Evolutionary conservation across 2,113 vertebrate species (phyloP), one percentile per base, ranked within the genome.

Genomic region (Daubentonia madagascariensis): DNA sequence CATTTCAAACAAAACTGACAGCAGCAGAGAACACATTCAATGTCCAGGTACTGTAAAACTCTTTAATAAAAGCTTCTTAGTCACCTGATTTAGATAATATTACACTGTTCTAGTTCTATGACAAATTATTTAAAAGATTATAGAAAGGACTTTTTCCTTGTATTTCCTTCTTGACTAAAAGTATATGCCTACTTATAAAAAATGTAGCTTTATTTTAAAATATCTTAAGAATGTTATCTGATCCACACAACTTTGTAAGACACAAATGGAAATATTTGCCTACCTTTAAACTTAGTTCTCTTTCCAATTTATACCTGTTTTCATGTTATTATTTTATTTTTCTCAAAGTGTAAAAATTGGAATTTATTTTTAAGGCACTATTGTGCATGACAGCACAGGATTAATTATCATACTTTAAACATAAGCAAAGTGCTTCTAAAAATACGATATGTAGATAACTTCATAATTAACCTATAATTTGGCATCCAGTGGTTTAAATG

Each of bases 381-480:
- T n/a, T 67, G 40, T 68, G 32, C 67, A 76, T 16, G 50, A 93
- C 50, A 95, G 48, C 40, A 80, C 0, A 83, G 54, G 86, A 70
- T 76, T 65, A 87, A 94, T 96, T 18, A 72, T 54, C 22, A 88
- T 70, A 54, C 3, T 73, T 80, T 96, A 96, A 97, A 95, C 10
- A 75, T 67, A 70, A 52, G 16, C 16, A 68, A 86, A 72, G 63
- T 79, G 45, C 80, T 72, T 92, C 45, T 80, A 83, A 70, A 94
- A 92, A 40, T 79, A 88, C 40, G 4, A 78, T 94, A 85, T 72
- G 28, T 25, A 87, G 40, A 72, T 76, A 52, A 54, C 35, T 85
- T 84, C 30, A 22, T 88, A 94, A 89, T 94, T 96, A 96, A 65
- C 12, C 50, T 86, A 28, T 79, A 92, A 87, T 81, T 85, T 96